These are phyloP conservation scores for Nomada ferruginata DNA, from an alignment of 2,888 invertebrate species.

Conservation along the genomic window DNA sequence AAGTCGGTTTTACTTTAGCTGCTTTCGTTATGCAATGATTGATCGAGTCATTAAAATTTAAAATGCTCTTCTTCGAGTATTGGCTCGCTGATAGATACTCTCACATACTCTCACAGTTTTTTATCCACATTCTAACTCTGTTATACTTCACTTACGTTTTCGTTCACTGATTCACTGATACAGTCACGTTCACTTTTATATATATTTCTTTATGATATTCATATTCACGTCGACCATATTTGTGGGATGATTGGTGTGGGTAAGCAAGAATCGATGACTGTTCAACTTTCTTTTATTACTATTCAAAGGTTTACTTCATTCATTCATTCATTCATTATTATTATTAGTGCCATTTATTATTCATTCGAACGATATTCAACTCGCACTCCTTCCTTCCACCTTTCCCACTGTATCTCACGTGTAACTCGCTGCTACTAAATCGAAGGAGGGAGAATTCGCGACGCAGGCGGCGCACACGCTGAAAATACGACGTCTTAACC, in stretches of 20 bases:
- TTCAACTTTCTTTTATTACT: no score
- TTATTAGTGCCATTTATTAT: neutral
- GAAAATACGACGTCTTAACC: conserved; percentile 60
- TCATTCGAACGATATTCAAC: neutral
- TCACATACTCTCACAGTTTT: no score
- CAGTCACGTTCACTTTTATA: neutral
- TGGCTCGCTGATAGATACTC: no score
- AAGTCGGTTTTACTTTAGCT: neutral
- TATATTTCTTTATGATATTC: neutral
- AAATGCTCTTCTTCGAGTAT: no score
- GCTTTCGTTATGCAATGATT: neutral
- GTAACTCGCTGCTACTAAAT: neutral
- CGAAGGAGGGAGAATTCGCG: neutral
- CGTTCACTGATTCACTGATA: neutral
- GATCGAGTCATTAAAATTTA: no score
- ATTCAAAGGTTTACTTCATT: neutral
- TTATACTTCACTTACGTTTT: neutral
- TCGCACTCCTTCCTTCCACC: neutral
- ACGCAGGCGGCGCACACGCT: conserved; percentile 9
- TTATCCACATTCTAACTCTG: neutral
- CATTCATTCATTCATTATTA: neutral
- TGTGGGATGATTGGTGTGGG: no score
- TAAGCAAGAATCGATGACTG: no score
- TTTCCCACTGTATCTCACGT: neutral
- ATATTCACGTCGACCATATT: no score